Percentiles rank a stretch among this genome's conserved stretches.
Evolutionary conservation across 2,888 invertebrate species (phyloP).

Genomic region (Cheilosia variabilis): DNA sequence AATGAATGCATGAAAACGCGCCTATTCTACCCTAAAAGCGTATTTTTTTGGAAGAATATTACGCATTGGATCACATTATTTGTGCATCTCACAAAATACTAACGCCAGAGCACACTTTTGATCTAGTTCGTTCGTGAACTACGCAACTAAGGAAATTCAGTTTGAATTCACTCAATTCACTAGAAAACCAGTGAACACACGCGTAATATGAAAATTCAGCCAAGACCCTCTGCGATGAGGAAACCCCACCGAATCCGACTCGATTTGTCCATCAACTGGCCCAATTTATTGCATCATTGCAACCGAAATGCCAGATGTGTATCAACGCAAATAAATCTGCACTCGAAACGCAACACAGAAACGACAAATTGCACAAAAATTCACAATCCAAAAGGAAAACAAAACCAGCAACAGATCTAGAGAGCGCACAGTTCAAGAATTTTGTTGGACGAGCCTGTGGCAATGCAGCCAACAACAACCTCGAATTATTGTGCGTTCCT

Average conservation of each 20-base stretch:
- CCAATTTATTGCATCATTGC: slow-evolving; percentile 26
- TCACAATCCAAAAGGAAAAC: background rate
- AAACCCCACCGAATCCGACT: background rate
- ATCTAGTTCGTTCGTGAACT: too few relatives aligned
- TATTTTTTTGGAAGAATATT: too few relatives aligned
- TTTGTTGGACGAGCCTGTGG: slow-evolving; percentile 29
- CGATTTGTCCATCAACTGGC: slow-evolving; percentile 11
- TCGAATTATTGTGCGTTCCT: slow-evolving; percentile 57
- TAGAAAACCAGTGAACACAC: too few relatives aligned
- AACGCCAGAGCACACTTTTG: too few relatives aligned
- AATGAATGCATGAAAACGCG: too few relatives aligned
- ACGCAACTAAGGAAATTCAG: too few relatives aligned
- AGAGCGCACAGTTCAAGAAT: slow-evolving; percentile 46
- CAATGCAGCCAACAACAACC: slow-evolving; percentile 31
- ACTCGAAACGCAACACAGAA: slow-evolving; percentile 11
- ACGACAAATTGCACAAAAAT: slow-evolving; percentile 16
- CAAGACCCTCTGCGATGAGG: too few relatives aligned
- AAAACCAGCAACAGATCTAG: slow-evolving; percentile 1
- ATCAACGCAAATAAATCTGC: slow-evolving; percentile 12
- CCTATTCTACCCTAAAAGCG: too few relatives aligned
- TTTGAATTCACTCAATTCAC: too few relatives aligned
- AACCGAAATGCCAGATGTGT: slow-evolving; percentile 9
- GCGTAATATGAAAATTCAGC: too few relatives aligned
- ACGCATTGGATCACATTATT: too few relatives aligned
- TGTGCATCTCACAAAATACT: too few relatives aligned